These are phyloP conservation scores for Porites evermanni DNA, from an alignment of 92 coral and sea anemone genomes.

Conservation along the genomic window DNA sequence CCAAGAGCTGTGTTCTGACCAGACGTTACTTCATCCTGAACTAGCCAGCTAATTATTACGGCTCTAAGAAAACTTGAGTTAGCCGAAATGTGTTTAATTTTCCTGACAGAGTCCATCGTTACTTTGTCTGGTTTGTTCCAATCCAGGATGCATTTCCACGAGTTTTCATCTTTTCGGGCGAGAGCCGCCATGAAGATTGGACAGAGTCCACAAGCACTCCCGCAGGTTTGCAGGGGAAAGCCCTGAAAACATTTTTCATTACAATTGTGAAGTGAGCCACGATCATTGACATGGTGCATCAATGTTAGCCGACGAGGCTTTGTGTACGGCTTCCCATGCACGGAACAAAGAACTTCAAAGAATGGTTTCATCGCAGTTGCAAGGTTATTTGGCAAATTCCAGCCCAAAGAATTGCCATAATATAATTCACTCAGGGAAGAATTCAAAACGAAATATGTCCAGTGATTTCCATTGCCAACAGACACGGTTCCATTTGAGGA, in stretches of 20 bases:
- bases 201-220: constrained; percentile 34
- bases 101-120: not conserved
- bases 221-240: constrained; percentile 45
- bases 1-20: constrained; percentile 33
- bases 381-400: constrained; percentile 48
- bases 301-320: constrained; percentile 44
- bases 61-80: constrained; percentile 42
- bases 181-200: constrained; percentile 31
- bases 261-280: constrained; percentile 17
- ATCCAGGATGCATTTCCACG: constrained; percentile 44
- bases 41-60: constrained; percentile 31
- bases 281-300: constrained; percentile 23
- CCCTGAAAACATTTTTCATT: constrained; percentile 36
- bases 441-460: constrained; percentile 53
- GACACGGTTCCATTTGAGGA: constrained; percentile 19
- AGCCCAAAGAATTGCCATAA: constrained; percentile 58
- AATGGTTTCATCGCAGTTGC: constrained; percentile 27
- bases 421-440: constrained; percentile 12
- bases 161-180: constrained; percentile 18
- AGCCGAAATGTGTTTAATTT: constrained; percentile 9
- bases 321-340: constrained; percentile 42
- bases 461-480: constrained; percentile 53
- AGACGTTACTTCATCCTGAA: constrained; percentile 31
- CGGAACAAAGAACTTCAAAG: constrained; percentile 12
- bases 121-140: constrained; percentile 23